Conservation (phyloP, 2,113 vertebrate species). For the Azemiops feae region DNA sequence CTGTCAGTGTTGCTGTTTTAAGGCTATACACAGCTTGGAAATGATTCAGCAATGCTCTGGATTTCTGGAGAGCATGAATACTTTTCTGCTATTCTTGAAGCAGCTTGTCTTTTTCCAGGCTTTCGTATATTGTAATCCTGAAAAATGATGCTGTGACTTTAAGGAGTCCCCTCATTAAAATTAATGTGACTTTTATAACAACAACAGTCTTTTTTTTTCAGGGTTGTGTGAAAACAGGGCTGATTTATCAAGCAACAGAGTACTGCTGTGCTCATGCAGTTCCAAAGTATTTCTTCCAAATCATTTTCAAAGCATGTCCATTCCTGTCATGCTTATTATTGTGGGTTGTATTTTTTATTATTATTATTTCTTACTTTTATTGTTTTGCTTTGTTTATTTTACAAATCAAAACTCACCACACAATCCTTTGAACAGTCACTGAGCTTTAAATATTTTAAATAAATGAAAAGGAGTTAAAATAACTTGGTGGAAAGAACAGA, state of each 20-base stretch:
- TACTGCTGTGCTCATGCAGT: neutral
- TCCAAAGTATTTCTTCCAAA: neutral
- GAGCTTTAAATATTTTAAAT: neutral
- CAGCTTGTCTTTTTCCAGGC: neutral
- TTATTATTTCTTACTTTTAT: neutral
- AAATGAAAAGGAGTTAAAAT: neutral
- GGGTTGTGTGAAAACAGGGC: neutral
- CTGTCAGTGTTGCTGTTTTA: neutral
- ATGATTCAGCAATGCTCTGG: neutral
- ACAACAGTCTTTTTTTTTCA: neutral
- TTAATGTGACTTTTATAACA: neutral
- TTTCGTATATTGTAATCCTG: neutral
- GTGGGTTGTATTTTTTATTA: neutral
- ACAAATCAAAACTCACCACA: neutral
- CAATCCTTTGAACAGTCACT: neutral
- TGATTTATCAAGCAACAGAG: neutral
- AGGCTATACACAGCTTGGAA: neutral
- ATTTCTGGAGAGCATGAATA: neutral
- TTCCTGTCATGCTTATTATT: neutral
- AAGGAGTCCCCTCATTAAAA: neutral
- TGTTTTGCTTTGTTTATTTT: neutral
- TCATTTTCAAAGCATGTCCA: neutral
- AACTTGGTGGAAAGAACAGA: neutral
- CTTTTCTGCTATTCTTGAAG: neutral
- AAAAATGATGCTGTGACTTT: neutral